phyloP scores from a whole-genome alignment of 2,797 vertebrate genomes.

The Fringilla coelebs region DNA sequence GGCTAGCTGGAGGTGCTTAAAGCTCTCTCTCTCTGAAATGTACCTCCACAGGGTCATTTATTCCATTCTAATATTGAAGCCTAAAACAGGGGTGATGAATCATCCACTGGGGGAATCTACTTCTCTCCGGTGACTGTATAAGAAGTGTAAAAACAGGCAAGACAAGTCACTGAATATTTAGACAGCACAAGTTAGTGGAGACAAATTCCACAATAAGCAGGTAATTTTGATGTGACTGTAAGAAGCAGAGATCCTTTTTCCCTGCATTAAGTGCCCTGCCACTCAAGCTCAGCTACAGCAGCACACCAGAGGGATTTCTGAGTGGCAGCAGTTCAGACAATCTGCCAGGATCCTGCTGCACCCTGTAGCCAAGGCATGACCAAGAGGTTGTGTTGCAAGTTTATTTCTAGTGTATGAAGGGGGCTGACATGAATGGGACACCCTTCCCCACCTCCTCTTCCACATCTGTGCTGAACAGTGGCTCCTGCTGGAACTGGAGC shows the following conservation, averaged over 20 bases:
- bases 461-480: background rate
- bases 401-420: background rate
- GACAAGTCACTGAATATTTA: slow-evolving; percentile 44
- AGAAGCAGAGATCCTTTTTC: slow-evolving; percentile 15
- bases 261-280: background rate
- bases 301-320: background rate
- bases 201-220: slow-evolving; percentile 40
- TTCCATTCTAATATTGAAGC: background rate
- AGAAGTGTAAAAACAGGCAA: background rate
- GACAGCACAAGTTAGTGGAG: slow-evolving; percentile 43
- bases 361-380: background rate
- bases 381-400: background rate
- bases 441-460: background rate
- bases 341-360: background rate
- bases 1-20: background rate
- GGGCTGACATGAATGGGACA: background rate
- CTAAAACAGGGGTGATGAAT: slow-evolving; percentile 34
- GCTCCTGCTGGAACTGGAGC: background rate
- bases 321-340: background rate
- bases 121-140: background rate
- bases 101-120: slow-evolving; percentile 1
- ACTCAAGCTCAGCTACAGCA: background rate
- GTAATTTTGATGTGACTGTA: slow-evolving; percentile 25
- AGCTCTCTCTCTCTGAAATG: background rate
- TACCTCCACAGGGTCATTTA: background rate